Evolutionary conservation across 1,140 invertebrate species (phyloP), one percentile per base, ranked within the genome.

Genomic region (Drosophila seguyi): DNA sequence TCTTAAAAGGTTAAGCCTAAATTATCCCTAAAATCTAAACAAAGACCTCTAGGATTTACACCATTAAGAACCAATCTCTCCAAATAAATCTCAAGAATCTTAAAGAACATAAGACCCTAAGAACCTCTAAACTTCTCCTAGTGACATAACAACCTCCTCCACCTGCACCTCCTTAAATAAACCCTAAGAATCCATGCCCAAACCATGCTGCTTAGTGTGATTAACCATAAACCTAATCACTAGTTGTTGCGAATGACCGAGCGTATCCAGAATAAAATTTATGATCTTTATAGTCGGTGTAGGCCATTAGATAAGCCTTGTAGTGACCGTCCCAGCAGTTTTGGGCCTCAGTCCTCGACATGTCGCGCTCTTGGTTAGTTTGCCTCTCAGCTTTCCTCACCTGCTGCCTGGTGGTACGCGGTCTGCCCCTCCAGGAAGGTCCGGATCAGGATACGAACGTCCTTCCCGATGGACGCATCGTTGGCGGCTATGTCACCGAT

Each of bases 191-290:
- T 22, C 8, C 8, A n/a, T 11, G 0, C 2, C 38, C 7, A 16
- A 67, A 67, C 22, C 44, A 1, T 44, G 58, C 39, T 52, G 44
- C 7, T 13, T 29, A 59, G n/a, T 63, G 42, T 44, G 41, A 20
- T 52, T 22, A 31, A 34, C 44, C 20, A 79, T 58, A 61, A 72
- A 65, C 2, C 59, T 61, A 75, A 61, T 50, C 58, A 34, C 25
- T 10, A 6, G 18, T 39, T 34, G 48, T 76, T 62, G 38, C 31
- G 53, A 68, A 57, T 81, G 62, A 63, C 62, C 48, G 16, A 36
- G 56, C 48, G 58, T 80, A 77, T 85, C 66, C 62, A 75, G 60
- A 62, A 55, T 81, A 65, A 62, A 82, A 63, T 88, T 75, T 87
- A 83, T 74, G 52, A 41, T 47, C 59, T 22, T 53, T 36, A 66